Conservation (phyloP, 2,113 vertebrate species). For the Glareola pratincola region DNA sequence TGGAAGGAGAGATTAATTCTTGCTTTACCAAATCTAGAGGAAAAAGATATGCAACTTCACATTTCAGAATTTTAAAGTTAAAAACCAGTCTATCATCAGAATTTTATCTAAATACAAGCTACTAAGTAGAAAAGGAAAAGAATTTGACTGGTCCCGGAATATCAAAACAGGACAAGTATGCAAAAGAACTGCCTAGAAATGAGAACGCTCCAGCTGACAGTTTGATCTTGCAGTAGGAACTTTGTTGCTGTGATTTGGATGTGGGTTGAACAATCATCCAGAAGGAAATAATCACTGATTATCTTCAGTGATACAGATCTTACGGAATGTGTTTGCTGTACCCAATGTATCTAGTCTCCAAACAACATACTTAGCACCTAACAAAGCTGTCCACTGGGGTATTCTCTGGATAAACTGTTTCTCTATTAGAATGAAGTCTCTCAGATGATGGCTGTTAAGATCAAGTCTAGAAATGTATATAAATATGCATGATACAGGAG, state of each 20-base stretch:
- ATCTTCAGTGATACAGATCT: neutral
- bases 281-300: neutral
- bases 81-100: neutral
- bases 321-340: neutral
- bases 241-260: neutral
- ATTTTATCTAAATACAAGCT: neutral
- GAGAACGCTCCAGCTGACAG: neutral
- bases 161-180: neutral
- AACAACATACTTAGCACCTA: neutral
- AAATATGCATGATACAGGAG: neutral
- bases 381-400: neutral
- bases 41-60: neutral
- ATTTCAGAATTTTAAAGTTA: neutral
- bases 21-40: neutral
- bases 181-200: neutral
- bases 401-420: neutral
- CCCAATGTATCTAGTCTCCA: neutral
- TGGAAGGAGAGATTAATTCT: neutral
- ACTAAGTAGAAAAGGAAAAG: neutral
- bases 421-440: neutral
- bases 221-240: neutral
- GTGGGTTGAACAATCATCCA: neutral
- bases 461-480: neutral
- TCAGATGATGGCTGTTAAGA: neutral
- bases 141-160: neutral